Conservation (phyloP, 1,140 invertebrate species). For the Medauroidea extradentata region DNA sequence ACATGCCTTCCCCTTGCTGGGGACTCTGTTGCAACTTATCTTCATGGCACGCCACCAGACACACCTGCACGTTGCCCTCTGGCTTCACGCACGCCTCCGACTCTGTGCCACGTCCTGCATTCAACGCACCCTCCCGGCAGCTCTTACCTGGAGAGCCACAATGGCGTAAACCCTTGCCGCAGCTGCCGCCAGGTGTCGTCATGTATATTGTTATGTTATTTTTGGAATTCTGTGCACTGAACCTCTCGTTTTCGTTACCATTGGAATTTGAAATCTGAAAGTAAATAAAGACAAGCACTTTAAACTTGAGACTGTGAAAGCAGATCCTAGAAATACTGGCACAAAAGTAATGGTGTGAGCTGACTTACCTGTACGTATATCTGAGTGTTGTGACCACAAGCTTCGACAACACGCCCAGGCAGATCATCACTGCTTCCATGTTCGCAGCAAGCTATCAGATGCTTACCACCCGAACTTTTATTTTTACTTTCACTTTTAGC, state of each 20-base stretch:
- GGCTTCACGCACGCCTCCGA: neutral
- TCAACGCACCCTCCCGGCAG: no score
- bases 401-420: neutral
- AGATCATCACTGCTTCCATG: neutral
- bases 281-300: neutral
- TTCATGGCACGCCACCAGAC: neutral
- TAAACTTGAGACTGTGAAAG: neutral
- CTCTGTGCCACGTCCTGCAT: neutral
- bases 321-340: neutral
- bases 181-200: no score
- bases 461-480: neutral
- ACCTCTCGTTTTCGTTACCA: neutral
- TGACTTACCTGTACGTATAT: slow-evolving; percentile 2
- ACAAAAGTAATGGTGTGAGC: neutral
- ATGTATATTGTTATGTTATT: no score
- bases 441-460: neutral
- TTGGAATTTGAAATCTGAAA: neutral
- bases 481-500: neutral
- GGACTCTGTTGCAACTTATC: neutral
- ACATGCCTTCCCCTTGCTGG: neutral
- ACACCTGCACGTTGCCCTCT: neutral
- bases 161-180: no score
- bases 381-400: slow-evolving; percentile 3
- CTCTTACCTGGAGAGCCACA: no score
- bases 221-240: neutral